phyloP scores from a whole-genome alignment of 2,113 vertebrate species.

The Lasiurus borealis region DNA sequence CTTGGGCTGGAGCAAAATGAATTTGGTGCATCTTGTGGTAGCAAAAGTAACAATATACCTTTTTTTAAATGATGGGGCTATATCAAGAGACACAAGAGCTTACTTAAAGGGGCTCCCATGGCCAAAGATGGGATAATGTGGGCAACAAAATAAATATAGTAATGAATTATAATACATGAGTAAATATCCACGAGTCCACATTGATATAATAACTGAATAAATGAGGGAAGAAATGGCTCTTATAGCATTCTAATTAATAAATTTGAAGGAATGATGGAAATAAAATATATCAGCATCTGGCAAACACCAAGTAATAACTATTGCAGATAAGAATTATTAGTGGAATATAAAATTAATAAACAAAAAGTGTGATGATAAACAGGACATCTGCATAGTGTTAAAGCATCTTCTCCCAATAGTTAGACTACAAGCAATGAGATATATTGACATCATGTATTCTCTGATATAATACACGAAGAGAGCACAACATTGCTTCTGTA shows the following conservation, averaged over 20 bases:
- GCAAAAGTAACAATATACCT: neutral
- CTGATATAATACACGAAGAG: neutral
- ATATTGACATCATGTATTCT: neutral
- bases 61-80: neutral
- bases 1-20: neutral
- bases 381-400: neutral
- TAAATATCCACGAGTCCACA: neutral
- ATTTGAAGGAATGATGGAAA: neutral
- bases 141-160: neutral
- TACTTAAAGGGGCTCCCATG: neutral
- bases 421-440: neutral
- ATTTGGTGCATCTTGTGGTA: neutral
- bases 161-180: neutral
- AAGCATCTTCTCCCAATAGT: neutral
- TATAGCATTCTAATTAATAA: slow-evolving; percentile 25
- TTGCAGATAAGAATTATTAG: neutral
- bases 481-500: neutral
- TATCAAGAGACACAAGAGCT: neutral
- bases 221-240: neutral
- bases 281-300: neutral
- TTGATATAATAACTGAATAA: neutral
- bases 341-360: neutral
- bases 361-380: neutral
- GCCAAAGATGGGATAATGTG: neutral
- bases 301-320: neutral